Percentiles rank a stretch among this genome's conserved stretches.
Conservation (phyloP, 2,113 vertebrate genomes). For the Gambusia holbrooki region DNA sequence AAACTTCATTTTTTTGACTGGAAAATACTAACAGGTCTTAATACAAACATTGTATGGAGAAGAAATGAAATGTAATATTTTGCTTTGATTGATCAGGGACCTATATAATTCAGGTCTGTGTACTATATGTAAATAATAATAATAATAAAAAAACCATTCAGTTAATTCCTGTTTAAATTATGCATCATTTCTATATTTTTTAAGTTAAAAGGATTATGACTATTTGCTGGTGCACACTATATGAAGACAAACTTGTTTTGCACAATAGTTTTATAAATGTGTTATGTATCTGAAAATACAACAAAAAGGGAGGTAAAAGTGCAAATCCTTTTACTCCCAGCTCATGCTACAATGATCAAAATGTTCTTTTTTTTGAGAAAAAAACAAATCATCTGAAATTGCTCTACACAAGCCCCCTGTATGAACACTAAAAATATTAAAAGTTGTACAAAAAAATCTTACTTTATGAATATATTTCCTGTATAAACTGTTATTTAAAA, state of each 20-base stretch:
- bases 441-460: conserved; percentile 98
- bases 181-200: conserved; percentile 87
- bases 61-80: conserved; percentile 40
- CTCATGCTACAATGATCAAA: conserved; percentile 99
- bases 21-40: conserved; percentile 38
- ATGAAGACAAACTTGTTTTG: conserved; percentile 91
- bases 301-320: conserved; percentile 64
- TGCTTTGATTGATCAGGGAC: conserved; percentile 79
- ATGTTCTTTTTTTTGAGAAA: conserved; percentile 81
- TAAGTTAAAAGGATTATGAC: conserved; percentile 84
- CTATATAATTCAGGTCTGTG: conserved; percentile 83
- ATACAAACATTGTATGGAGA: conserved; percentile 59
- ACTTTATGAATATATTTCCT: conserved; percentile 94
- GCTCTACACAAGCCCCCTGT: conserved; percentile 88
- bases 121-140: conserved; percentile 82
- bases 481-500: conserved; percentile 95
- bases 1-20: conserved; percentile 34
- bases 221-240: conserved; percentile 86
- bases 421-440: conserved; percentile 87
- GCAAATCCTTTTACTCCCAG: conserved; percentile 80
- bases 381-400: conserved; percentile 74
- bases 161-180: conserved; percentile 86
- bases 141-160: conserved; percentile 54
- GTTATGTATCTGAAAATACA: conserved; percentile 82
- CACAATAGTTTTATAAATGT: conserved; percentile 92